These are phyloP conservation scores for Cotesia chilonis DNA, from an alignment of 1,140 invertebrate genomes.

Conservation along the genomic window DNA sequence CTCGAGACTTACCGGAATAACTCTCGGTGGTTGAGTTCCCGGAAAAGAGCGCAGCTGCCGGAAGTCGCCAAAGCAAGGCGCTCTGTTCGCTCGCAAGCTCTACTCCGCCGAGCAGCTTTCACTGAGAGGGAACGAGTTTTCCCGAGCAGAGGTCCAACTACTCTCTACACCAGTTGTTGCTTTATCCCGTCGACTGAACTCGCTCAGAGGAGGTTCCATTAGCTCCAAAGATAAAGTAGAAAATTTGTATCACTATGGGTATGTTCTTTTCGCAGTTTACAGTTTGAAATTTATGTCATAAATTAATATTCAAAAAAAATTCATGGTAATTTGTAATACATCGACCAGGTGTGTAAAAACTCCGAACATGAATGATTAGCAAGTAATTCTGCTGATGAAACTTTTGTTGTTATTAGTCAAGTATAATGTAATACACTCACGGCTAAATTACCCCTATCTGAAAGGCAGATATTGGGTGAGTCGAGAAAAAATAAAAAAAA, in stretches of 20 bases:
- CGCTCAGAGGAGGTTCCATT: not conserved
- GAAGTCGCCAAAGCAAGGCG: slow-evolving; percentile 52
- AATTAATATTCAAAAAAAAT: not conserved
- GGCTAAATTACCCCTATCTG: too few species aligned
- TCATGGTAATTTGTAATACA: too few species aligned
- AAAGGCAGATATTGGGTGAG: too few species aligned
- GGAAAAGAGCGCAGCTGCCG: slow-evolving; percentile 49
- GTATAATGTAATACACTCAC: too few species aligned
- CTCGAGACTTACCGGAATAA: slow-evolving; percentile 43
- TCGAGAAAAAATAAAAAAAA: too few species aligned
- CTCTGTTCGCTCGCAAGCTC: slow-evolving; percentile 39
- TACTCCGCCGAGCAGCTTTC: slow-evolving; percentile 36
- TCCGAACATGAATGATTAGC: too few species aligned
- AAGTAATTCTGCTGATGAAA: too few species aligned
- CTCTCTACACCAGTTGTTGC: slow-evolving; percentile 30
- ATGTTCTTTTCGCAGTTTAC: not conserved
- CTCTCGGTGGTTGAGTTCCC: slow-evolving; percentile 45
- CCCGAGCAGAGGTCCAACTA: slow-evolving; percentile 13
- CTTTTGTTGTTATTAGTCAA: too few species aligned
- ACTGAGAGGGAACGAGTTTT: slow-evolving; percentile 33
- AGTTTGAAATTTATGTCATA: not conserved
- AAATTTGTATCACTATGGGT: not conserved
- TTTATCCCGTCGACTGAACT: slow-evolving; percentile 34
- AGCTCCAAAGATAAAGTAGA: slow-evolving; percentile 41
- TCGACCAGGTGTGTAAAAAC: too few species aligned